phyloP scores from a whole-genome alignment of 2,113 vertebrate genomes.

The Labrus mixtus region DNA sequence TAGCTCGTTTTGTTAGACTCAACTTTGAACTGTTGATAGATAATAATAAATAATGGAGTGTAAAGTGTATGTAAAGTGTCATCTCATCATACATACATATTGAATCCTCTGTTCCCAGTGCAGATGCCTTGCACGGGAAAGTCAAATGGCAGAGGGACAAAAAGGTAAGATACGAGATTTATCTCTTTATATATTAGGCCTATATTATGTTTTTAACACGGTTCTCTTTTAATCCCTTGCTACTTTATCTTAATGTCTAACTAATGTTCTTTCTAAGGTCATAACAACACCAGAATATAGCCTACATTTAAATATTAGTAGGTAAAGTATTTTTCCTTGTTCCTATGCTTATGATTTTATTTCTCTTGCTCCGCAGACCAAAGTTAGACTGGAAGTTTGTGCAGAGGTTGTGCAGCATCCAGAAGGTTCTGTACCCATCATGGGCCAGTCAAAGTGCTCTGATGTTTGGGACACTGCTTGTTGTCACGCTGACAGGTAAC shows the following conservation, averaged over 20 bases:
- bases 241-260: not conserved
- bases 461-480: slow-evolving; percentile 93
- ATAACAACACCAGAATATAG: too few relatives aligned
- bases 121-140: slow-evolving; percentile 69
- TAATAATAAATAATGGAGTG: not conserved
- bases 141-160: slow-evolving; percentile 32
- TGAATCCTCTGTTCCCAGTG: not conserved
- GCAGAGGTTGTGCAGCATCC: slow-evolving; percentile 88
- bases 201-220: too few relatives aligned
- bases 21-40: not conserved
- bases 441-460: slow-evolving; percentile 87
- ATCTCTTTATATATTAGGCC: too few relatives aligned
- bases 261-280: too few relatives aligned
- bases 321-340: not conserved
- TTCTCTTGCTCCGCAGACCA: slow-evolving; percentile 72
- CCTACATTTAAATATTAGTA: too few relatives aligned
- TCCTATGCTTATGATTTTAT: not conserved
- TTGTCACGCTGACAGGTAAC: slow-evolving; percentile 89
- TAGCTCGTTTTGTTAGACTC: not conserved
- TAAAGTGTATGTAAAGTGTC: not conserved
- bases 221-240: not conserved
- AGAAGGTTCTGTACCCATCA: slow-evolving; percentile 90
- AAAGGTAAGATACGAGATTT: slow-evolving; percentile 64
- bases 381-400: slow-evolving; percentile 89
- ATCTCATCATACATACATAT: not conserved